Evolutionary conservation across 2,888 invertebrate genomes (phyloP).

Genomic region (Mamestra brassicae): DNA sequence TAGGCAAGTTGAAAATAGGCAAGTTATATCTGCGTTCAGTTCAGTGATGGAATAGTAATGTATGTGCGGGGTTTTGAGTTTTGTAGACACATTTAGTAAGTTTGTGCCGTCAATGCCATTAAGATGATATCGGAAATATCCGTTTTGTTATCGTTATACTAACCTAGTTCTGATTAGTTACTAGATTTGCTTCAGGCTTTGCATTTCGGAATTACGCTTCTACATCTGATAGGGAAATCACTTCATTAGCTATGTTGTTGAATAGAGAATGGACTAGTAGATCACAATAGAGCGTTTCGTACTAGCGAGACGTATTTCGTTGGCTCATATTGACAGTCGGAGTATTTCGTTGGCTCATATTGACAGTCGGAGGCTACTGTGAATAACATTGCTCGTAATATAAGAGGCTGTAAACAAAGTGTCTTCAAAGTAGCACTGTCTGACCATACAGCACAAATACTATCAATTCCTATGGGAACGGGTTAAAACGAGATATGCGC

Average conservation of each 20-base stretch:
- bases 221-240: conserved; percentile 35
- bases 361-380: too few relatives aligned
- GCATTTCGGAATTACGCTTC: conserved; percentile 14
- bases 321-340: too few relatives aligned
- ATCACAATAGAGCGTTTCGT: not conserved
- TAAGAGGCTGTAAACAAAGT: too few relatives aligned
- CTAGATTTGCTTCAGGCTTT: conserved; percentile 17
- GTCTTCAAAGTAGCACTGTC: too few relatives aligned
- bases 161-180: conserved; percentile 53
- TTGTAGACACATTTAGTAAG: conserved; percentile 11
- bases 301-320: not conserved
- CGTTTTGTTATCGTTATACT: conserved; percentile 57
- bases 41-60: conserved; percentile 4
- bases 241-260: conserved; percentile 25
- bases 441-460: too few relatives aligned
- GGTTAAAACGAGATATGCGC: too few relatives aligned
- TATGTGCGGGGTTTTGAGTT: conserved; percentile 31
- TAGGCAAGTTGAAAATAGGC: too few relatives aligned
- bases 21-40: conserved; percentile 35
- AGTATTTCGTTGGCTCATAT: not conserved
- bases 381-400: too few relatives aligned
- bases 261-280: not conserved
- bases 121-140: conserved; percentile 63
- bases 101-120: conserved; percentile 44
- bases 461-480: too few relatives aligned